A percentile compares a stretch with the other conserved stretches of the same genome.
Conservation (phyloP, 1,140 invertebrate genomes). For the Microplitis mediator region DNA sequence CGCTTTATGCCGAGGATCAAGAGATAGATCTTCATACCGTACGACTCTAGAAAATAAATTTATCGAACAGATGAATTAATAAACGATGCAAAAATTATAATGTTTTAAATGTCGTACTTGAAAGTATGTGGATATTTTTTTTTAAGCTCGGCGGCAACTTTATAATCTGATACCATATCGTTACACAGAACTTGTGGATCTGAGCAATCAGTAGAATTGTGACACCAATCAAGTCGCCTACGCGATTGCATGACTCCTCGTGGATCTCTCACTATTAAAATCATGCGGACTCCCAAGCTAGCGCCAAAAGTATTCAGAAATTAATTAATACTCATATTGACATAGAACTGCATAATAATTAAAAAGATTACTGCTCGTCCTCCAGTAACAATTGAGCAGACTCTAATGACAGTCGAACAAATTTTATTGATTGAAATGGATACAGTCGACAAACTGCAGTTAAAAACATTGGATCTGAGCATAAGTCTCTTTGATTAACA, state of each 20-base stretch:
- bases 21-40: too few relatives aligned
- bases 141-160: too few relatives aligned
- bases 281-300: constrained; percentile 76
- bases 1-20: too few relatives aligned
- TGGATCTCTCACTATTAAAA: constrained; percentile 83
- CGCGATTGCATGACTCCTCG: constrained; percentile 85
- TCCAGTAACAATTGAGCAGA: constrained; percentile 74
- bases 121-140: too few relatives aligned
- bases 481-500: constrained; percentile 71
- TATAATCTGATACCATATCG: too few relatives aligned
- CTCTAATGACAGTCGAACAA: constrained; percentile 76
- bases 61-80: too few relatives aligned
- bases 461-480: constrained; percentile 78
- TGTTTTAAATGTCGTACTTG: too few relatives aligned
- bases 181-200: too few relatives aligned
- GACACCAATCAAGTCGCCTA: constrained; percentile 84
- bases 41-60: too few relatives aligned
- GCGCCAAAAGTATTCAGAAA: too few relatives aligned
- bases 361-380: constrained; percentile 67
- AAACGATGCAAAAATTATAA: too few relatives aligned
- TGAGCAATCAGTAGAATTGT: constrained; percentile 79
- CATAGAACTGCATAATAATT: constrained; percentile 6
- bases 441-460: constrained; percentile 80
- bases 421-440: constrained; percentile 87
- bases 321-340: constrained; percentile 19